Evolutionary conservation across 2,888 invertebrate species (phyloP), one percentile per base, ranked within the genome.

Genomic region (Pachycephus smyrnensis): DNA sequence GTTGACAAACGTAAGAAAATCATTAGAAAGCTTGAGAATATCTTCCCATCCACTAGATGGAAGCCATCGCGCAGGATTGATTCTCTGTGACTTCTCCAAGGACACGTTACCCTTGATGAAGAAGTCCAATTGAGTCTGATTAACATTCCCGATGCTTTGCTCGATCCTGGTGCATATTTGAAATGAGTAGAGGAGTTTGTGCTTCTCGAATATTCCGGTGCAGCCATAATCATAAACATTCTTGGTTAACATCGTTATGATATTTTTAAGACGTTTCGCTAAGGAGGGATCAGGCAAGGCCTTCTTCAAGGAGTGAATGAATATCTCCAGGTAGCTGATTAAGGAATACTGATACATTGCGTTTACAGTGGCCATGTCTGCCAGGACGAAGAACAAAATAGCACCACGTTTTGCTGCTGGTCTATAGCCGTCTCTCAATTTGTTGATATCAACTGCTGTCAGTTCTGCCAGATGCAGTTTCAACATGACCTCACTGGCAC

Each of bases 261-360:
- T 97, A 88, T 98, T 98, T 69, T 91, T 92, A 74, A 98, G 92
- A 12, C 98, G 94, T 86, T 95, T 96, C 3, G 90, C 86, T 1
- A 98, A 91, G n/a, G 96, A 94, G 1, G 96, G 95, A 88, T 98
- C 97, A 0, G 97, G 97, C 89, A 97, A 93, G 4, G 97, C 95
- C 91, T 96, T 97, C 79, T 95, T 94, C 76, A 98, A 92, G 0
- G 98, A 96, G 89, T 94, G 95, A 0, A 94, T 93, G 88, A 98
- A 98, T 1, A 98, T 96, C 83, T 96, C 96, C 37, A 98, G 92
- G 87, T 98, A 98, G 0, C 97, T 95, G 1, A 94, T 94, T 78
- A 98, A 92, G 0, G 98, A 97, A 91, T 98, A 98, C 88, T 98
- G 98, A 89, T 98, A 98, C 98, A 98, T 98, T 68, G 94, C 92